Base-by-base conservation (phyloP, 1,140 invertebrate genomes). In the Brachionus rubens region DNA sequence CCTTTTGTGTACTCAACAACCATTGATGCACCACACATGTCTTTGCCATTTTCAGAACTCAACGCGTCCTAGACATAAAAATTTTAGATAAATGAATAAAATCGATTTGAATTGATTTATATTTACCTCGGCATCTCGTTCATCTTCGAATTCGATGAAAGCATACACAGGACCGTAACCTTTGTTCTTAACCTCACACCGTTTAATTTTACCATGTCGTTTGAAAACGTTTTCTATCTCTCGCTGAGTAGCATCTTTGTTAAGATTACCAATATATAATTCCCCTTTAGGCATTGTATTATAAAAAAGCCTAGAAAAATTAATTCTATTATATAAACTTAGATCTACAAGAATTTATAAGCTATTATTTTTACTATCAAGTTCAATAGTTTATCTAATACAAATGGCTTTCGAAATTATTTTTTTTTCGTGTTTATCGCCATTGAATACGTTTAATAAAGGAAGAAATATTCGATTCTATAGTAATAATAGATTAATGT, bases 141-240 rank as follows among this genome's bases (percentile, higher is more conserved):
- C 88, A 84, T 94, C 94, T 85, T 97, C 94, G 86, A 94, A 97
- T 84, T 96, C 93, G n/a, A 97, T 91, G 86, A 97, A 97, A 12
- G 93, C 94, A 87, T 97, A 97, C 36, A 93, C 84, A 19, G 83
- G 80, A 16, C 48, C 68, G 14, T 72, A 21, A 10, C 68, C 68
- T 72, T 54, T 48, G 33, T 72, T 72, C 50, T 72, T 72, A 19
- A 72, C 30, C 33, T 72, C 43, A 19, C 68, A 72, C 21, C 33
- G 30, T 21, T 21, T 21, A 0, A 76, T 76, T 62, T 62, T 59
- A 33, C 72, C 72, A 76, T 76, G 26, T 9, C 40, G 6, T 28
- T 59, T 62, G 19, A 76, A 76, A 21, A 47, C 54, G 19, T 54
- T 62, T 50, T 76, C 54, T 0, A 76, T 9, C 26, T 76, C 72